phyloP scores from a whole-genome alignment of 2,113 vertebrate species.

The Gymnorhina tibicen region DNA sequence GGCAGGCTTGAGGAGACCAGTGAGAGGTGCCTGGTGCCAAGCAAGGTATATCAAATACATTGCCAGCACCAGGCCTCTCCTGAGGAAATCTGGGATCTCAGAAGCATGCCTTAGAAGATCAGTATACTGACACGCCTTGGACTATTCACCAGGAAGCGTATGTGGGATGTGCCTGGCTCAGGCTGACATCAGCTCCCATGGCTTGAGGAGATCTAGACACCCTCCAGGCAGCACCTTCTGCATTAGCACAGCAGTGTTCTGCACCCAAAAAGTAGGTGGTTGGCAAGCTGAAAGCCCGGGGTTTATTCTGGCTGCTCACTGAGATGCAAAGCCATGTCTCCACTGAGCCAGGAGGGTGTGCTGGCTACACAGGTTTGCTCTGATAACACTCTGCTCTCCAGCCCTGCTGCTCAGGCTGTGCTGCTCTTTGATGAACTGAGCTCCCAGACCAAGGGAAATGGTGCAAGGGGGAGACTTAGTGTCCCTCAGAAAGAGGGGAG shows the following conservation, averaged over 20 bases:
- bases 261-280: neutral
- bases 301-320: neutral
- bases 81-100: neutral
- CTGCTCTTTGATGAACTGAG: neutral
- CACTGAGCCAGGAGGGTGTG: conserved; percentile 41
- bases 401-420: neutral
- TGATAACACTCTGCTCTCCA: neutral
- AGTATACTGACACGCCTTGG: neutral
- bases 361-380: conserved; percentile 20
- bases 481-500: neutral
- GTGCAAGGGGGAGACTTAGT: neutral
- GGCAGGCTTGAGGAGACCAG: neutral
- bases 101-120: neutral
- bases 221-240: neutral
- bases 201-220: neutral
- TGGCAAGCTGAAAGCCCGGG: neutral
- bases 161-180: neutral
- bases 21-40: neutral
- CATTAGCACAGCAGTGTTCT: neutral
- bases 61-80: neutral
- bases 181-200: neutral
- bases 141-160: neutral
- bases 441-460: neutral
- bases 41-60: neutral
- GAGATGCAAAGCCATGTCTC: neutral